These are phyloP conservation scores for Drosophila greeni DNA, from an alignment of 2,888 invertebrate species.

Conservation along the genomic window DNA sequence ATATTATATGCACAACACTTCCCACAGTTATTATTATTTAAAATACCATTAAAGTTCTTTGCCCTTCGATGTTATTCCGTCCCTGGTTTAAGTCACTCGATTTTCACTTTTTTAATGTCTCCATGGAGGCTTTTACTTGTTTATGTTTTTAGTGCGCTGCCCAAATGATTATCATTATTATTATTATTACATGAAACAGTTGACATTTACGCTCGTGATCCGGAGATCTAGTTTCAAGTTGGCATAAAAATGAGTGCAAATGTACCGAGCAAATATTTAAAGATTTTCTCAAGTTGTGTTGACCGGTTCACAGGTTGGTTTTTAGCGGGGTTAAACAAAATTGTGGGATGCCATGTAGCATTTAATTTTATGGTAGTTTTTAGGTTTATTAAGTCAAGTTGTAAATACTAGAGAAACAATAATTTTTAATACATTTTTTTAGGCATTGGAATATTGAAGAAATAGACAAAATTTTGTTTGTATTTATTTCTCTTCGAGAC, in stretches of 20 bases:
- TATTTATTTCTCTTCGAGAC: no score
- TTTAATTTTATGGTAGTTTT: background rate
- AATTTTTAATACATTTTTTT: background rate
- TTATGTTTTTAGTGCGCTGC: slow-evolving; percentile 26
- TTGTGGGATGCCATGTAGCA: background rate
- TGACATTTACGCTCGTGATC: slow-evolving; percentile 39
- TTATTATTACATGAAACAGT: slow-evolving; percentile 39
- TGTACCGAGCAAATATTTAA: slow-evolving; percentile 5
- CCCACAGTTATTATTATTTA: slow-evolving; percentile 2
- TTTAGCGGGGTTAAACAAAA: background rate
- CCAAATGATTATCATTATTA: slow-evolving; percentile 18
- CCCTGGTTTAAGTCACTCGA: slow-evolving; percentile 32
- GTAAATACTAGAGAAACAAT: background rate
- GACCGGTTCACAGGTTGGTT: slow-evolving; percentile 2
- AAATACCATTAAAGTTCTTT: slow-evolving; percentile 8
- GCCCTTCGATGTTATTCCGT: slow-evolving; percentile 7
- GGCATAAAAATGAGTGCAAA: slow-evolving; percentile 30
- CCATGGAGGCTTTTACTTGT: slow-evolving; percentile 45
- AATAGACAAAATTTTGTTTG: background rate
- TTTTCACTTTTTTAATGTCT: slow-evolving; percentile 68
- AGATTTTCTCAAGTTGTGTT: background rate
- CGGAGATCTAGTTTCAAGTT: slow-evolving; percentile 38
- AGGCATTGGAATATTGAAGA: background rate
- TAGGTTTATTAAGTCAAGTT: background rate
- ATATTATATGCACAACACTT: slow-evolving; percentile 2